phyloP scores from a whole-genome alignment of 2,797 vertebrate species.

The Sitta carolinensis region DNA sequence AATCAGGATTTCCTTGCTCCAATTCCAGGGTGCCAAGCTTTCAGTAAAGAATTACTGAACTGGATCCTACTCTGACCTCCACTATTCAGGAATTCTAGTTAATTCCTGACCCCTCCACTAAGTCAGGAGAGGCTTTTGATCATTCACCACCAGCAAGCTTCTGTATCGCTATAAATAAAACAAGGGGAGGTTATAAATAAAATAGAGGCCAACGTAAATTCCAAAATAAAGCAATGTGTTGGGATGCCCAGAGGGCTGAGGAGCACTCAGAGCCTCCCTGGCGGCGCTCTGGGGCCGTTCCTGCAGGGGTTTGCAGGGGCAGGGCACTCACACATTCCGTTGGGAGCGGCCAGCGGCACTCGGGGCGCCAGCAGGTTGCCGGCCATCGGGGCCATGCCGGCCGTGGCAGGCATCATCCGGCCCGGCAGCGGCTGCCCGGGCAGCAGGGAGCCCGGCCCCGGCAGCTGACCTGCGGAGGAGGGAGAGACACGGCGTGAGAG shows the following conservation, averaged over 20 bases:
- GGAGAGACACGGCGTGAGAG: neutral
- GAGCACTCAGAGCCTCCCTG: neutral
- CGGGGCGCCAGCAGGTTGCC: constrained; percentile 83
- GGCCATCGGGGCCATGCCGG: constrained; percentile 82
- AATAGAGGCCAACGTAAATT: neutral
- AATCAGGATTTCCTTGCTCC: neutral
- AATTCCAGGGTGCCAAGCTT: neutral
- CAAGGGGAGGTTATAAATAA: constrained; percentile 2
- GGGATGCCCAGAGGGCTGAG: neutral
- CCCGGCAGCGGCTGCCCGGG: constrained; percentile 83
- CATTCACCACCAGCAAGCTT: neutral
- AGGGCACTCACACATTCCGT: constrained; percentile 92
- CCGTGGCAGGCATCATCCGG: constrained; percentile 81
- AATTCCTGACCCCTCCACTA: neutral
- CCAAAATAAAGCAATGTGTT: no score
- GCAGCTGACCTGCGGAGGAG: constrained; percentile 73
- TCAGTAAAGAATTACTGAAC: neutral
- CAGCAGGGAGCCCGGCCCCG: constrained; percentile 72
- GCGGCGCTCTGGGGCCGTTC: neutral
- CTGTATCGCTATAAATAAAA: neutral
- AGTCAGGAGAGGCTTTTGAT: neutral
- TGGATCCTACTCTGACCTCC: neutral
- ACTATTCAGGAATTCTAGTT: neutral
- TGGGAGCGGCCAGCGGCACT: constrained; percentile 87
- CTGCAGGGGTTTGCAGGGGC: neutral